Base-by-base conservation (phyloP, 2,888 invertebrate genomes). In the Ceraclea dissimilis region DNA sequence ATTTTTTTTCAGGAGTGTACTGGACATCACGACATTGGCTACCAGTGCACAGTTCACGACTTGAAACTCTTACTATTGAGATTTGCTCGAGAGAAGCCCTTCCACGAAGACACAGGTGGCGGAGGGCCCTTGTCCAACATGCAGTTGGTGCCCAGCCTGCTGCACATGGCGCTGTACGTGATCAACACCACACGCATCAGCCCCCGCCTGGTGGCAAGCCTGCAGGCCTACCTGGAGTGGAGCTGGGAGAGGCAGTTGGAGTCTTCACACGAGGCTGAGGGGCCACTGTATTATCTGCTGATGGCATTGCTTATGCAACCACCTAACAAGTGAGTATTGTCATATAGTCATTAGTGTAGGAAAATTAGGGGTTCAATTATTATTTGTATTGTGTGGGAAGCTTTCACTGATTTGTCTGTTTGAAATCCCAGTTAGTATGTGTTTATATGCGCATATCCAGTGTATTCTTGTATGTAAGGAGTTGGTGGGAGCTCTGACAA, bases 31-130 rank as follows among this genome's bases (percentile, higher is more conserved):
- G 87, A 90, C 72, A 88, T 90, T 63, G 85, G 86, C 0, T 87
- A 89, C 70, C 79, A 81, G 39, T 86, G 88, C 65, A 92, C 93
- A 1, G 82, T 95, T 59, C 96, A 96, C 73, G 97, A 97, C 73
- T 75, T 97, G 64, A 97, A 98, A 75, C 76, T 96, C 64, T 75
- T 97, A 56, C 73, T 98, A 59, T 70, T 90, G 65, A 81, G 94
- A 56, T 96, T 97, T 75, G 91, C 96, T 0, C 88, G 90, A 71
- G 96, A 94, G 65, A 91, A 91, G 69, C 91, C 93, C 60, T 98
- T 98, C 80, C 95, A 96, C 71, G 95, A 95, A 70, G 97, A 98
- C 74, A 93, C 95, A 1, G 96, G 97, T 17, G 99, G 94, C 63
- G 94, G 94, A 65, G 97, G 96, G 1, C 92, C 95, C 13, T 93